Percentiles rank a stretch among this genome's conserved stretches.
These are phyloP conservation scores for Macaria liturata DNA, from an alignment of 2,888 invertebrate species.

Conservation along the genomic window DNA sequence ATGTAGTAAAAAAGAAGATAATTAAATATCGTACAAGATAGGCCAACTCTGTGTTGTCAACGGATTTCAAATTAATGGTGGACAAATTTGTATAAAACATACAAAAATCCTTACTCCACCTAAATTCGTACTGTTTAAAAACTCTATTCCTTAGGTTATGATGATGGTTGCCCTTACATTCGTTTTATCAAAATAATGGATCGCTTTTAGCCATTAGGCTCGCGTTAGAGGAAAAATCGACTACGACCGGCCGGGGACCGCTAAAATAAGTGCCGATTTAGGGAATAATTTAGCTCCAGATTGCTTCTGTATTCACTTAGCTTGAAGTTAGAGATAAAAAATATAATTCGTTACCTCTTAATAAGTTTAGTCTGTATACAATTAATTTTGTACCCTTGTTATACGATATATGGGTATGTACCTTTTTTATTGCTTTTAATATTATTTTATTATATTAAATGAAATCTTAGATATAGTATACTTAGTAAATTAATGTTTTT, in stretches of 20 bases:
- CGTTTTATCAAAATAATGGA: slow-evolving; percentile 35
- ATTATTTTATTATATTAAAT: no score
- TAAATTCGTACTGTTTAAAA: slow-evolving; percentile 7
- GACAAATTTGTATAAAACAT: no score
- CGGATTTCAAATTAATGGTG: no score
- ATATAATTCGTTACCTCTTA: neutral
- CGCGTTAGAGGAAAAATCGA: slow-evolving; percentile 24
- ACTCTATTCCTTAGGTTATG: slow-evolving; percentile 29
- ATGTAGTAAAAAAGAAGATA: no score
- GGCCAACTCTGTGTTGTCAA: no score
- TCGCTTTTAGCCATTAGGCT: slow-evolving; percentile 26
- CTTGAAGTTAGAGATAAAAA: slow-evolving; percentile 4
- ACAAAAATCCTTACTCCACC: slow-evolving; percentile 7
- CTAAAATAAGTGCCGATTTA: slow-evolving; percentile 16
- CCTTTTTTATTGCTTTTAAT: no score
- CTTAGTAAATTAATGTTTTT: no score
- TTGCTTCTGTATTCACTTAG: slow-evolving; percentile 14
- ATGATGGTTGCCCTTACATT: slow-evolving; percentile 30
- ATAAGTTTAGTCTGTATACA: no score
- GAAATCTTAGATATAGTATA: no score
- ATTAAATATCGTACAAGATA: no score
- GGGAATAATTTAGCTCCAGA: slow-evolving; percentile 20
- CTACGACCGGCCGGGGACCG: slow-evolving; percentile 15
- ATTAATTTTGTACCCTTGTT: no score
- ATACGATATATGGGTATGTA: no score